phyloP scores from a whole-genome alignment of 2,888 invertebrate species.

The Caenorhabditis panamensis region DNA sequence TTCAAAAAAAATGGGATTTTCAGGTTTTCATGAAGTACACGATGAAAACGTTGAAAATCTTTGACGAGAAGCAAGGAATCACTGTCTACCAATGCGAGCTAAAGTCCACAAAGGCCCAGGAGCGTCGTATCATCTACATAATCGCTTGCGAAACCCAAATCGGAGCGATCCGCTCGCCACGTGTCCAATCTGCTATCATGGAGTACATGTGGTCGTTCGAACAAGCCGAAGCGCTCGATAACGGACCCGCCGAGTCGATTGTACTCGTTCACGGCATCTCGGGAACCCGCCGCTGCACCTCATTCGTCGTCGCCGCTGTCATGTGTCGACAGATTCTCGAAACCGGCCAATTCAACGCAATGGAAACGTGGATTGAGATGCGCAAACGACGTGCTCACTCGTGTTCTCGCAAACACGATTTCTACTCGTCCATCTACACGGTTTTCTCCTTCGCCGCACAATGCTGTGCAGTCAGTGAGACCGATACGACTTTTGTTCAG shows the following conservation, averaged over 20 bases:
- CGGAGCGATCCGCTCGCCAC: slow-evolving; percentile 24
- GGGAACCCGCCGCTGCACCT: slow-evolving; percentile 51
- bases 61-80: slow-evolving; percentile 52
- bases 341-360: slow-evolving; percentile 48
- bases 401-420: slow-evolving; percentile 42
- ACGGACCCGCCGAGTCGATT: slow-evolving; percentile 16
- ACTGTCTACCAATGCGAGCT: slow-evolving; percentile 55
- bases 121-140: slow-evolving; percentile 42
- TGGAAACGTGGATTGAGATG: slow-evolving; percentile 61
- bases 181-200: slow-evolving; percentile 42
- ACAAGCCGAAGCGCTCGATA: slow-evolving; percentile 27
- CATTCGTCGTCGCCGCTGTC: slow-evolving; percentile 43
- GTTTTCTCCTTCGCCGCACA: slow-evolving; percentile 44
- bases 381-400: slow-evolving; percentile 41
- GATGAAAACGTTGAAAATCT: slow-evolving; percentile 44
- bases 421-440: slow-evolving; percentile 46
- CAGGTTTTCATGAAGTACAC: slow-evolving; percentile 41
- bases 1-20: too few species aligned
- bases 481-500: slow-evolving; percentile 23
- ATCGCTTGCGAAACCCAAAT: slow-evolving; percentile 33
- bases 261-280: slow-evolving; percentile 48
- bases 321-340: slow-evolving; percentile 58
- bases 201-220: slow-evolving; percentile 62
- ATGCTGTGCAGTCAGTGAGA: slow-evolving; percentile 25
- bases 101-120: slow-evolving; percentile 6